Percentiles rank a stretch among this genome's conserved stretches.
Conservation (phyloP, 2,888 invertebrate genomes). For the Drosophila siamana region DNA sequence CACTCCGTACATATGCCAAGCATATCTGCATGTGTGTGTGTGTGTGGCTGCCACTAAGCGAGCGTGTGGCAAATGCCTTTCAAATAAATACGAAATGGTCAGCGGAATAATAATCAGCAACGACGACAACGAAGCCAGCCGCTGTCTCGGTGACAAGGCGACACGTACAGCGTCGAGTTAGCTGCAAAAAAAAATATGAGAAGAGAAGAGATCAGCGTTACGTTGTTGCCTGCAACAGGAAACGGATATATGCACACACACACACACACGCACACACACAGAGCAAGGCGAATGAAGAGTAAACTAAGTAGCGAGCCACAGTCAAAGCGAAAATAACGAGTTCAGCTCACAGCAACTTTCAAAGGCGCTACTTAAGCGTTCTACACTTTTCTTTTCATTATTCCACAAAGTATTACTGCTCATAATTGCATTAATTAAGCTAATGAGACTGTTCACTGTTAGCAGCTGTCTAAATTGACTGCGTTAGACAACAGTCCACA, state of each 20-base stretch:
- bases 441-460: background rate
- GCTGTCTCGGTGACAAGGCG: slow-evolving; percentile 61
- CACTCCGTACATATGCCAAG: slow-evolving; percentile 47
- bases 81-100: slow-evolving; percentile 81
- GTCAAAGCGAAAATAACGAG: slow-evolving; percentile 10
- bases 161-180: slow-evolving; percentile 56
- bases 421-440: background rate
- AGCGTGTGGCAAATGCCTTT: slow-evolving; percentile 75
- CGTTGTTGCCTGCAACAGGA: slow-evolving; percentile 61
- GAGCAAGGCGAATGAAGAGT: slow-evolving; percentile 14
- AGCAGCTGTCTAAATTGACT: background rate
- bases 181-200: slow-evolving; percentile 10
- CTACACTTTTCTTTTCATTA: background rate
- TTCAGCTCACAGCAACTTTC: slow-evolving; percentile 6
- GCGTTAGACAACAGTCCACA: background rate
- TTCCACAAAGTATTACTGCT: background rate
- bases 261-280: background rate
- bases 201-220: slow-evolving; percentile 64
- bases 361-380: background rate
- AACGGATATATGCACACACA: slow-evolving; percentile 48
- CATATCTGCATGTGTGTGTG: slow-evolving; percentile 30
- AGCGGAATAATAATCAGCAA: slow-evolving; percentile 80
- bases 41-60: slow-evolving; percentile 49
- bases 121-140: slow-evolving; percentile 25
- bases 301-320: slow-evolving; percentile 8